A percentile compares a stretch with the other conserved stretches of the same genome.
These are phyloP conservation scores for Cryptus armator DNA, from an alignment of 2,888 invertebrate species.

Conservation along the genomic window DNA sequence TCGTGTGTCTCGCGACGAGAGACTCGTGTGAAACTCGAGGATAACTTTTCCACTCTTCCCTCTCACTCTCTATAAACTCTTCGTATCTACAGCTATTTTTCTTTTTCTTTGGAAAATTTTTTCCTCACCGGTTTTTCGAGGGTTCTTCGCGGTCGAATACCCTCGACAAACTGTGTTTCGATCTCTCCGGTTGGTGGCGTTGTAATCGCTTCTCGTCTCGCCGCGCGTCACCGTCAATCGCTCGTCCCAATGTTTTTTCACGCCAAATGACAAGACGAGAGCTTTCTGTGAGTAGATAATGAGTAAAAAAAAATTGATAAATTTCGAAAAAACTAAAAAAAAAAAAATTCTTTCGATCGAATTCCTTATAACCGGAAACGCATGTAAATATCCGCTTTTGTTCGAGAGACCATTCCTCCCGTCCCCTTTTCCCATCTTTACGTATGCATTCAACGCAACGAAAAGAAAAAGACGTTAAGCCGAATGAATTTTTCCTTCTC, in stretches of 20 bases:
- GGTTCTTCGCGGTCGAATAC: conserved; percentile 58
- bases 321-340: conserved; percentile 55
- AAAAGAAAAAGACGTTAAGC: conserved; percentile 39
- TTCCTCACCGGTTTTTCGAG: conserved; percentile 40
- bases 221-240: conserved; percentile 18
- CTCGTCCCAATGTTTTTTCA: conserved; percentile 35
- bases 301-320: conserved; percentile 54
- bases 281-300: conserved; percentile 59
- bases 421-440: conserved; percentile 5
- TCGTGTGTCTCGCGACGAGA: background rate
- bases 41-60: conserved; percentile 21
- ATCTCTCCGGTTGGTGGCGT: conserved; percentile 47
- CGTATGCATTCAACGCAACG: conserved; percentile 50
- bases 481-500: conserved; percentile 11
- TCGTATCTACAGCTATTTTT: background rate
- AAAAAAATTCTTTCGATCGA: conserved; percentile 60
- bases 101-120: background rate
- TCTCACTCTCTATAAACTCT: conserved; percentile 1
- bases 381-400: conserved; percentile 78
- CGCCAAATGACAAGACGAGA: conserved; percentile 43
- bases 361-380: conserved; percentile 63
- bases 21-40: background rate
- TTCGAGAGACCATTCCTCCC: conserved; percentile 58
- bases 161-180: conserved; percentile 41
- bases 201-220: conserved; percentile 66